Evolutionary conservation across 1,140 invertebrate species (phyloP).

Genomic region (Lethocerus indicus): DNA sequence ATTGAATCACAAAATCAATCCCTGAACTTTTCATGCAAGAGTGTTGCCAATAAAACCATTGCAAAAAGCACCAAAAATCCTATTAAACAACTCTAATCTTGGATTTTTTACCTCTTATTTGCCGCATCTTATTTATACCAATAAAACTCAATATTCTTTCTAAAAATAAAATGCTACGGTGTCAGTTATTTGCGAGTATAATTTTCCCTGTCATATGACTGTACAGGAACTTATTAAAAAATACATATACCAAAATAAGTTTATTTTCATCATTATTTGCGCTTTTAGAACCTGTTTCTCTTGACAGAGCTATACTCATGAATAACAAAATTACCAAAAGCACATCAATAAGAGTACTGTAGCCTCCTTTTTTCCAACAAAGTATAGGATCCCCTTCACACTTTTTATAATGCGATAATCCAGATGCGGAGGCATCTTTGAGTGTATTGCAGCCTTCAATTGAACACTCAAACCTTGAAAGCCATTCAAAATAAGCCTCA

Average conservation of each 20-base stretch:
- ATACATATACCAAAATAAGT: not conserved
- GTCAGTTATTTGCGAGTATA: not conserved
- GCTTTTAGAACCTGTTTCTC: no score
- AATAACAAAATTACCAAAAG: slow-evolving; percentile 33
- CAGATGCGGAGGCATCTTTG: slow-evolving; percentile 36
- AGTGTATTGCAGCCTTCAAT: slow-evolving; percentile 37
- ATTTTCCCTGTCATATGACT: not conserved
- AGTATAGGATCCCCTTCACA: slow-evolving; percentile 25
- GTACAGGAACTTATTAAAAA: not conserved
- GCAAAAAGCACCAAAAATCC: no score
- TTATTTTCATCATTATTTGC: not conserved
- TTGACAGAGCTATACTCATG: no score
- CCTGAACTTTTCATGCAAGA: no score
- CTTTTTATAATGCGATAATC: slow-evolving; percentile 28
- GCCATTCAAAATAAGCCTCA: slow-evolving; percentile 20
- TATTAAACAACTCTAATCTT: no score
- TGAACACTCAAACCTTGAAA: slow-evolving; percentile 22
- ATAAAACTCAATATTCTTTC: not conserved
- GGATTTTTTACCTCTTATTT: no score
- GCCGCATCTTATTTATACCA: no score
- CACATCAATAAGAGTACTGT: slow-evolving; percentile 34
- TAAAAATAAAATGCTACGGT: not conserved
- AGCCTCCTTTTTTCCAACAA: slow-evolving; percentile 43
- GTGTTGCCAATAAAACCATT: no score
- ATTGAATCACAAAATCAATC: no score